These are phyloP conservation scores for Syngnathus scovelli DNA, from an alignment of 2,113 vertebrate species.

Conservation along the genomic window DNA sequence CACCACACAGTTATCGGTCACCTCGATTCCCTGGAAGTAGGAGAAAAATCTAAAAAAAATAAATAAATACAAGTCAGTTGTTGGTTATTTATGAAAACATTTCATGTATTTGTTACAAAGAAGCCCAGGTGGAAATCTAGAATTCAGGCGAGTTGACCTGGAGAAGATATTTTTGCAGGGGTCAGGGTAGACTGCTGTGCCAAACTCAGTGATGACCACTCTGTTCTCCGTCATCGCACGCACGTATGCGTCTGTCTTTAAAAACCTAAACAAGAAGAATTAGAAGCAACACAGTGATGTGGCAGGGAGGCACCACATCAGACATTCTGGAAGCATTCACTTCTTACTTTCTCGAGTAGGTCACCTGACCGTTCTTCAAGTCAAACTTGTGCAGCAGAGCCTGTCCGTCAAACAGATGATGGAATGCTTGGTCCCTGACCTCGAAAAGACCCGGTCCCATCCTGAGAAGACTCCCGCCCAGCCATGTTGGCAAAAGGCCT, in stretches of 20 bases:
- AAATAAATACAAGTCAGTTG: neutral
- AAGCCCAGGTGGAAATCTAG: neutral
- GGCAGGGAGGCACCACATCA: neutral
- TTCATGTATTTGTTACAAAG: neutral
- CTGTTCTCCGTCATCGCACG: conserved; percentile 92
- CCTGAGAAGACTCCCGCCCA: conserved; percentile 87
- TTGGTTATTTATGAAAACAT: neutral
- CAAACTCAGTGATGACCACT: conserved; percentile 91
- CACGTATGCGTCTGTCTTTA: conserved; percentile 85
- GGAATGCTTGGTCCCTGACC: conserved; percentile 82
- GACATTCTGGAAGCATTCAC: neutral
- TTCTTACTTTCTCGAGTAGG: conserved; percentile 84
- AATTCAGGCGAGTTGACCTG: conserved; percentile 69
- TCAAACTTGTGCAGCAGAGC: conserved; percentile 97
- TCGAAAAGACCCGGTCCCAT: conserved; percentile 93
- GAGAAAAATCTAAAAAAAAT: conserved; percentile 84
- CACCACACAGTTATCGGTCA: conserved; percentile 92
- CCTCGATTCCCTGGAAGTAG: conserved; percentile 89
- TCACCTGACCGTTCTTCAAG: conserved; percentile 87
- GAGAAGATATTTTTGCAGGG: conserved; percentile 99
- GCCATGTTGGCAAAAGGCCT: conserved; percentile 87
- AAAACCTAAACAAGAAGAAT: conserved; percentile 70
- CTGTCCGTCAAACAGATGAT: conserved; percentile 93
- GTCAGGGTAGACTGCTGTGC: conserved; percentile 91
- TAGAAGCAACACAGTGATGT: neutral